These are phyloP conservation scores for Bombus turneri DNA, from an alignment of 1,140 invertebrate species.

Conservation along the genomic window DNA sequence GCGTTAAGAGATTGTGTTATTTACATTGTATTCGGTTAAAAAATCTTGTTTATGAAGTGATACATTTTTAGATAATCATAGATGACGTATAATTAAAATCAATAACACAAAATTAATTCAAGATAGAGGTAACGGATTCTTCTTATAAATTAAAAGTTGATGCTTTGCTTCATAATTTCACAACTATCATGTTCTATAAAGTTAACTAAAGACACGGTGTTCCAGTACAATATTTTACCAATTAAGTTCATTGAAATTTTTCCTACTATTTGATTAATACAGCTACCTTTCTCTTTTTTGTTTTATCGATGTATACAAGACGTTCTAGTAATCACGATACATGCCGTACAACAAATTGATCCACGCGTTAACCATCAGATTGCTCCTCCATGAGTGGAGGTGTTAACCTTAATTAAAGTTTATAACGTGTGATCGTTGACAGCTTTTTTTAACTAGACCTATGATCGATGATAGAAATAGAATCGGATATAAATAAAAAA, in stretches of 20 bases:
- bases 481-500: neutral
- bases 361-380: neutral
- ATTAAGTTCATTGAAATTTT: neutral
- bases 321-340: neutral
- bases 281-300: neutral
- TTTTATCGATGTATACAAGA: neutral
- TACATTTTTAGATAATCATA: neutral
- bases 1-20: no score
- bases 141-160: neutral
- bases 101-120: neutral
- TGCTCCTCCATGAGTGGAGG: neutral
- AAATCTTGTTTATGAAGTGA: neutral
- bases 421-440: neutral
- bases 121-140: neutral
- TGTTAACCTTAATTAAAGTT: slow-evolving; percentile 2
- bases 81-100: no score
- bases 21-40: neutral
- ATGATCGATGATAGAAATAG: neutral
- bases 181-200: neutral
- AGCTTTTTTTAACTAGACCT: neutral
- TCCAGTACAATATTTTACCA: neutral
- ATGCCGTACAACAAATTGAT: neutral
- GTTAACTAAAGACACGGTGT: neutral
- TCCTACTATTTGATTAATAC: neutral
- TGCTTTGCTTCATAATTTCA: neutral